Evolutionary conservation across 2,888 invertebrate species (phyloP).

Genomic region (Brachyptera risi): DNA sequence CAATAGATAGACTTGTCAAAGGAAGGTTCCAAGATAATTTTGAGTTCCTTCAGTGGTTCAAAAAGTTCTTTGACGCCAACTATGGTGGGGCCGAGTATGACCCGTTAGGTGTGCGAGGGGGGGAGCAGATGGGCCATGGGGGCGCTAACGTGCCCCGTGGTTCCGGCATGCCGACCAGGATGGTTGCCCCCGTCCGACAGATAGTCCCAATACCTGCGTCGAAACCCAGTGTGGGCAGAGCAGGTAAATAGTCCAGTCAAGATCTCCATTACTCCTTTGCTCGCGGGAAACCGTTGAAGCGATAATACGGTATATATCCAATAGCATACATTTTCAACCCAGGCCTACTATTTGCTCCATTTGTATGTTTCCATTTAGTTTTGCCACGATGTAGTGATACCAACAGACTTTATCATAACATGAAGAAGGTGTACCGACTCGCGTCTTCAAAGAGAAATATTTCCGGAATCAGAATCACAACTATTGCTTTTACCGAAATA

Average conservation of each 20-base stretch:
- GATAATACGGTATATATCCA: too few relatives aligned
- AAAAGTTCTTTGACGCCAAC: conserved; percentile 99
- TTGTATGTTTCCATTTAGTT: too few relatives aligned
- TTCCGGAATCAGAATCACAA: too few relatives aligned
- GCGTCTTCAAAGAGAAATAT: too few relatives aligned
- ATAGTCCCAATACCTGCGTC: conserved; percentile 44
- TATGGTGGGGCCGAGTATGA: conserved; percentile 94
- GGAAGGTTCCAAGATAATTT: conserved; percentile 99
- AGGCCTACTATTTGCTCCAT: too few relatives aligned
- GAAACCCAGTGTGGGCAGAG: conserved; percentile 47
- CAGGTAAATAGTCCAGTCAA: conserved; percentile 27
- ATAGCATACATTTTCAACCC: too few relatives aligned
- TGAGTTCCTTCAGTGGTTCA: conserved; percentile 99
- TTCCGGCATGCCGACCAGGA: conserved; percentile 34
- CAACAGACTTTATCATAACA: too few relatives aligned
- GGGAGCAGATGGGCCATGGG: conserved; percentile 79
- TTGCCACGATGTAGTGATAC: too few relatives aligned
- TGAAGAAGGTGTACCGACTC: too few relatives aligned
- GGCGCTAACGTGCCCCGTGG: conserved; percentile 57
- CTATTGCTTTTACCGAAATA: too few relatives aligned
- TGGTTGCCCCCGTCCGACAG: conserved; percentile 27
- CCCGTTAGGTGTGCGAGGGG: conserved; percentile 79
- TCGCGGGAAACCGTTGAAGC: too few relatives aligned
- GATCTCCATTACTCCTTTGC: too few relatives aligned
- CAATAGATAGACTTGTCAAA: conserved; percentile 93